Evolutionary conservation across 2,888 invertebrate species (phyloP).

Genomic region (Amblyjoppa fuscipennis): DNA sequence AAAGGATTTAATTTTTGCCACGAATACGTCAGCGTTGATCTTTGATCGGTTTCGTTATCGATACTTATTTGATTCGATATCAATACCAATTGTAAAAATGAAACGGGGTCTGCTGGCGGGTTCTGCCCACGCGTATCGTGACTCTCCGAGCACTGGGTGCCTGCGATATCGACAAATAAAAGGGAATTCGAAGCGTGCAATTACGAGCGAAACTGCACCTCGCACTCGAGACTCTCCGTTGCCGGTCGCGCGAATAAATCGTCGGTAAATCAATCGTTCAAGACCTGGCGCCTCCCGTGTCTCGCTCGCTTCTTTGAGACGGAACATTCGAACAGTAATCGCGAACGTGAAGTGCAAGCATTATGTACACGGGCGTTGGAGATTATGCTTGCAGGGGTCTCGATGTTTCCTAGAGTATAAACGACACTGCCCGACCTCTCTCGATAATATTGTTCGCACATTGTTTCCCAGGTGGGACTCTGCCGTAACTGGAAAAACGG

Average conservation of each 20-base stretch:
- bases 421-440: background rate
- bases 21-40: background rate
- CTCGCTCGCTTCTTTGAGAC: conserved; percentile 11
- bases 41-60: background rate
- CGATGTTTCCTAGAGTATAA: background rate
- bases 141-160: background rate
- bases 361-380: conserved; percentile 10
- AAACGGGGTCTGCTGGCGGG: background rate
- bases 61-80: background rate
- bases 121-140: conserved; percentile 34
- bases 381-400: conserved; percentile 12
- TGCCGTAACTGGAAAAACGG: no score
- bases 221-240: conserved; percentile 16
- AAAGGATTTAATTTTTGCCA: background rate
- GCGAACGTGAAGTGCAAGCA: conserved; percentile 25
- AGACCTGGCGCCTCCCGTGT: conserved; percentile 49
- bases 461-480: no score
- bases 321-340: conserved; percentile 13
- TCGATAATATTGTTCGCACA: no score
- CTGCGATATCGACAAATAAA: conserved; percentile 5
- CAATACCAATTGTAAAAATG: background rate
- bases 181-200: conserved; percentile 51
- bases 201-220: conserved; percentile 36
- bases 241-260: conserved; percentile 30
- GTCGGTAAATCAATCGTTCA: conserved; percentile 55